Conservation (phyloP, 2,113 vertebrate species). For the Thermophis baileyi region DNA sequence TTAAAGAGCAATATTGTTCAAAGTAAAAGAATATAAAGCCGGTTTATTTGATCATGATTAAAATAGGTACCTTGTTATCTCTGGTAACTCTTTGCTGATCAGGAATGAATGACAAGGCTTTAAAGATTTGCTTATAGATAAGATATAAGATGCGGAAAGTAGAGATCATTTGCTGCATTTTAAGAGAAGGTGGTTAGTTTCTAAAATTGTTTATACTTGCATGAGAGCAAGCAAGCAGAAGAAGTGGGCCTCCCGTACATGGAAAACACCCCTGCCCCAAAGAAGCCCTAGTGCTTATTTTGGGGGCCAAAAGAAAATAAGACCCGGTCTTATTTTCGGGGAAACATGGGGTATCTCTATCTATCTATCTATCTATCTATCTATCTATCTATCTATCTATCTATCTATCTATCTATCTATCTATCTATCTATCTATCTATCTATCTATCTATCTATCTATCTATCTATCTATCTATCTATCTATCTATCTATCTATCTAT, state of each 20-base stretch:
- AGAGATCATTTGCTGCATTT: neutral
- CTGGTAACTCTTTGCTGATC: neutral
- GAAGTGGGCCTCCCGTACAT: too few species aligned
- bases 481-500: neutral
- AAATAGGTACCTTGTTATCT: neutral
- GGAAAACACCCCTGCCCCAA: too few species aligned
- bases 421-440: too few species aligned
- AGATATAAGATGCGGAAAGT: neutral
- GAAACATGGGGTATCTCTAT: too few species aligned
- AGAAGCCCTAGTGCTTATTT: too few species aligned
- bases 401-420: neutral
- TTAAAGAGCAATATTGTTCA: neutral
- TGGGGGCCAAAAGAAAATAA: too few species aligned
- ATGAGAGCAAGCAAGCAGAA: too few species aligned
- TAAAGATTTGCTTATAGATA: neutral
- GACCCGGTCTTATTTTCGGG: too few species aligned
- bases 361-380: too few species aligned
- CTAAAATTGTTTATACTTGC: neutral
- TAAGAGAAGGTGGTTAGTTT: neutral
- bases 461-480: too few species aligned
- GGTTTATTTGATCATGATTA: neutral
- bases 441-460: neutral
- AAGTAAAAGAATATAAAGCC: neutral
- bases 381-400: neutral
- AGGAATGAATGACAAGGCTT: neutral